A percentile compares a stretch with the other conserved stretches of the same genome.
Evolutionary conservation across 2,888 invertebrate species (phyloP).

Genomic region (Watsonalla binaria): DNA sequence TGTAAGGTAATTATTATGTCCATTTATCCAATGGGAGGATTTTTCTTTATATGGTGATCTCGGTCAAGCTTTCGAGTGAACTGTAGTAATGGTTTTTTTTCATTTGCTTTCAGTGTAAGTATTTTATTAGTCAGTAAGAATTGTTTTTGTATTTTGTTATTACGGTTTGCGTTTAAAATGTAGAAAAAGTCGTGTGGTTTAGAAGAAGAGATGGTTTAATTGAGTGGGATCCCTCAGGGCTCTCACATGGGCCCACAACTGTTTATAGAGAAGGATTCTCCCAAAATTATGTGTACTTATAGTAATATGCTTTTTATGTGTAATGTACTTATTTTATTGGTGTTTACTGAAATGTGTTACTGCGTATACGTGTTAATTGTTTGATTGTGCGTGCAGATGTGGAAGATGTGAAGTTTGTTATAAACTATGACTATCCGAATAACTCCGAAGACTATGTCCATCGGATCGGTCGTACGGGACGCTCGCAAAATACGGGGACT

Average conservation of each 20-base stretch:
- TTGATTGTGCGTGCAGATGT: conserved; percentile 84
- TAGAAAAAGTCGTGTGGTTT: too few species aligned
- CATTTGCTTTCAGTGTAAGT: neutral
- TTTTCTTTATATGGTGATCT: conserved; percentile 15
- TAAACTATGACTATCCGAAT: conserved; percentile 98
- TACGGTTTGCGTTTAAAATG: too few species aligned
- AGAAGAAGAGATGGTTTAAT: too few species aligned
- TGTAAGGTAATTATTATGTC: conserved; percentile 57
- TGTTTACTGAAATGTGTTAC: neutral
- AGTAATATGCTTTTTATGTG: conserved; percentile 9
- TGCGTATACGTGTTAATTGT: neutral
- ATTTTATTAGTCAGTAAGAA: neutral
- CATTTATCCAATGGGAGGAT: conserved; percentile 32
- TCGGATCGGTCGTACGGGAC: conserved; percentile 96
- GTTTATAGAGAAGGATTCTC: conserved; percentile 9
- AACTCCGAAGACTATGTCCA: conserved; percentile 99
- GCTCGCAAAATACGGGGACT: conserved; percentile 94
- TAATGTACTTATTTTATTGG: conserved; percentile 10
- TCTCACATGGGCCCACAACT: conserved; percentile 6
- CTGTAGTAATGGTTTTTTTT: conserved; percentile 1
- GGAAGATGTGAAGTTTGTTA: conserved; percentile 99
- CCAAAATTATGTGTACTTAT: conserved; percentile 11
- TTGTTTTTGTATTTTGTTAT: neutral
- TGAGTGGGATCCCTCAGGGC: conserved; percentile 11
- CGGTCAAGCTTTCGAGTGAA: conserved; percentile 14